These are phyloP conservation scores for Eidolon dupreanum DNA, from an alignment of 2,797 vertebrate genomes.

Conservation along the genomic window DNA sequence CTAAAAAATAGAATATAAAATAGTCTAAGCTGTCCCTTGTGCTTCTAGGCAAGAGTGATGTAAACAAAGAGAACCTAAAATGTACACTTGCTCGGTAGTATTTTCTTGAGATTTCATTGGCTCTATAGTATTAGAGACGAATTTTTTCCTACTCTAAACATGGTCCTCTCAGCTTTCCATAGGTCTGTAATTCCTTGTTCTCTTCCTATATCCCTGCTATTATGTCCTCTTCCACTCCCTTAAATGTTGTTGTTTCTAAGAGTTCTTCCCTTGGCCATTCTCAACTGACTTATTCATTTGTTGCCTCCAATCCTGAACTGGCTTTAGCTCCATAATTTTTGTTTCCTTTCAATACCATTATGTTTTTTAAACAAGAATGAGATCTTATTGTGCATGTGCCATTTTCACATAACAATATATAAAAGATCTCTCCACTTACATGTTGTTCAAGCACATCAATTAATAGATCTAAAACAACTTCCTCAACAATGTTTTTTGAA, in stretches of 20 bases:
- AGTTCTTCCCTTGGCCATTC: constrained; percentile 2
- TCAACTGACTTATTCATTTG: neutral
- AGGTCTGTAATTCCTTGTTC: neutral
- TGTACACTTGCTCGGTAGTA: neutral
- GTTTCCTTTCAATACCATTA: constrained; percentile 4
- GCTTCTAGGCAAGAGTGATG: neutral
- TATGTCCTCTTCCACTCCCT: neutral
- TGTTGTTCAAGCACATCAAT: neutral
- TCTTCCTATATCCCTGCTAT: neutral
- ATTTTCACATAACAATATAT: neutral
- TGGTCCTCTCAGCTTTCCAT: neutral
- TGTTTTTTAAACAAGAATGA: constrained; percentile 31
- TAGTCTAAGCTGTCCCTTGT: neutral
- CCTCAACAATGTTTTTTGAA: neutral
- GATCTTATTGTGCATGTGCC: neutral
- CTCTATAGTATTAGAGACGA: neutral
- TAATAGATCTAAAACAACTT: neutral
- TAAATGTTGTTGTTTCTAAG: constrained; percentile 30
- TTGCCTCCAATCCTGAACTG: neutral
- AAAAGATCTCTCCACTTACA: neutral
- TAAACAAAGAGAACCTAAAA: constrained; percentile 15
- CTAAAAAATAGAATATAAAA: neutral
- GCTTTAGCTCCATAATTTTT: constrained; percentile 10
- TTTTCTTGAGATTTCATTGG: constrained; percentile 16
- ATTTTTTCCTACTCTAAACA: neutral